A percentile compares a stretch with the other conserved stretches of the same genome.
These are phyloP conservation scores for Nothobranchius furzeri DNA, from an alignment of 2,113 vertebrate genomes.

Conservation along the genomic window DNA sequence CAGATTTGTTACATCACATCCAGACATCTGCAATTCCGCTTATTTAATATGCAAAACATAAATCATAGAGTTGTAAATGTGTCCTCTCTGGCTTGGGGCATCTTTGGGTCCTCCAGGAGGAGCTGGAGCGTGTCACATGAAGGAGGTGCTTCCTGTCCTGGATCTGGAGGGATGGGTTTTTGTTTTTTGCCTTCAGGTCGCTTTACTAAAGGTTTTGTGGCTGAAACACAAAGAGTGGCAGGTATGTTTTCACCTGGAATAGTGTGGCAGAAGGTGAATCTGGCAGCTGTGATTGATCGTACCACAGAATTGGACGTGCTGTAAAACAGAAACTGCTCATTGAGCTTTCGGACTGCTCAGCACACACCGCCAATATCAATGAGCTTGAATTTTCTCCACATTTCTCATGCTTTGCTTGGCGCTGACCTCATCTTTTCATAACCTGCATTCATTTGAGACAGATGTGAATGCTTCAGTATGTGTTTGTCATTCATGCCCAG, in stretches of 20 bases:
- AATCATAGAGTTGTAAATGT: too few relatives aligned
- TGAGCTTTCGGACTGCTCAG: conserved; percentile 49
- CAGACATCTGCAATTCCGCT: too few relatives aligned
- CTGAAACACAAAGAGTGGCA: too few relatives aligned
- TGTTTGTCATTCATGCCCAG: conserved; percentile 23
- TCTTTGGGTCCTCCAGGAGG: too few relatives aligned
- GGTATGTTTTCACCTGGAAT: too few relatives aligned
- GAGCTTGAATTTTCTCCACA: conserved; percentile 24
- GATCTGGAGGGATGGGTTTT: too few relatives aligned
- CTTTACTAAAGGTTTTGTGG: neutral
- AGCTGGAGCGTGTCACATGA: too few relatives aligned
- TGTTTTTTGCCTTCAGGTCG: neutral
- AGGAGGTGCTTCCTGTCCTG: too few relatives aligned
- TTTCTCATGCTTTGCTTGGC: conserved; percentile 30
- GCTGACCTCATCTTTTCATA: conserved; percentile 37
- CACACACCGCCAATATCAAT: conserved; percentile 16
- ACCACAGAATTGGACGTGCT: neutral
- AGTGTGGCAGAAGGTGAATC: neutral
- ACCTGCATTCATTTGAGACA: conserved; percentile 24
- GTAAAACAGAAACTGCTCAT: conserved; percentile 40
- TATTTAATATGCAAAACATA: too few relatives aligned
- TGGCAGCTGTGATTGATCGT: conserved; percentile 30
- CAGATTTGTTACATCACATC: too few relatives aligned
- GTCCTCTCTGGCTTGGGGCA: too few relatives aligned
- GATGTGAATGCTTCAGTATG: conserved; percentile 23